These are phyloP conservation scores for Leucopsar rothschildi DNA, from an alignment of 2,113 vertebrate species.

Conservation along the genomic window DNA sequence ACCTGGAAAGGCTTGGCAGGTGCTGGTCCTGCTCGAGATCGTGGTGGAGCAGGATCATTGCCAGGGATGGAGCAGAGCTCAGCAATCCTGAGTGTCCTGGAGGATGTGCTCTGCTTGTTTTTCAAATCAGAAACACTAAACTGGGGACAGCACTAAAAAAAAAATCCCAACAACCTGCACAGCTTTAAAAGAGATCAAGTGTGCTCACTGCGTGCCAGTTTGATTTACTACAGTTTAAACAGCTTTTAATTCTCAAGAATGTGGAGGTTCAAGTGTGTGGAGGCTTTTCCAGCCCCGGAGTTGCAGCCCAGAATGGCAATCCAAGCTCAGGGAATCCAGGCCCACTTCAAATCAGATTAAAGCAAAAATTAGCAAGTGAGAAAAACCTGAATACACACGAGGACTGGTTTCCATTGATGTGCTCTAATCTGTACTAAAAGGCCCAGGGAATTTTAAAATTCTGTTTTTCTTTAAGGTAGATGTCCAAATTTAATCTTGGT, in stretches of 20 bases:
- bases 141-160: background rate
- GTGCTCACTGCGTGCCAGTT: background rate
- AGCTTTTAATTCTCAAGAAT: constrained; percentile 45
- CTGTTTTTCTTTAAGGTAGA: constrained; percentile 53
- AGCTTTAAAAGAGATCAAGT: constrained; percentile 44
- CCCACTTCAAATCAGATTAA: constrained; percentile 25
- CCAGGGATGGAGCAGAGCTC: background rate
- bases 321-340: background rate
- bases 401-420: constrained; percentile 22
- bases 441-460: background rate
- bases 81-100: background rate
- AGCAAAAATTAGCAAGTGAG: constrained; percentile 34
- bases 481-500: constrained; percentile 47
- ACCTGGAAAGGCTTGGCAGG: background rate
- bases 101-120: background rate
- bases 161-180: constrained; percentile 34
- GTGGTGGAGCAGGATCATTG: background rate
- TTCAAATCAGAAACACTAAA: constrained; percentile 22
- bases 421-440: background rate
- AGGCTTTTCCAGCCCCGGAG: background rate
- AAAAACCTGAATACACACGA: background rate
- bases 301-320: background rate
- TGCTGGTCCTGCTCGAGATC: background rate
- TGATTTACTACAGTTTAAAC: constrained; percentile 30
- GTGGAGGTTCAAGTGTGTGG: background rate